Conservation (phyloP, 1,140 invertebrate genomes). For the Latrodectus geometricus region DNA sequence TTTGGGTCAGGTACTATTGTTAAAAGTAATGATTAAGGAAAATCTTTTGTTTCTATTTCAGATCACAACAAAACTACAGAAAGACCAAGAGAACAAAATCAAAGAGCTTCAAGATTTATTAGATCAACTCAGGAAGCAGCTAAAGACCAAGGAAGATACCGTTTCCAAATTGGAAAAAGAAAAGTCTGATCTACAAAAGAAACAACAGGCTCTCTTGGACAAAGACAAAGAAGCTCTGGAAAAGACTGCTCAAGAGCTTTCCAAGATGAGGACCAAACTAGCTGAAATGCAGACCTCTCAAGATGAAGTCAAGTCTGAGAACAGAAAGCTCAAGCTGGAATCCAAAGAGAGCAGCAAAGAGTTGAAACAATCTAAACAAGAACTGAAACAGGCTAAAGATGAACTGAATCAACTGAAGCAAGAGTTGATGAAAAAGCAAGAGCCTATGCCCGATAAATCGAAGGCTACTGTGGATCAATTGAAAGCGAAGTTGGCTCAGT, state of each 20-base stretch:
- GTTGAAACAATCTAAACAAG: slow-evolving; percentile 1
- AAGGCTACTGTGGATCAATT: slow-evolving; percentile 69
- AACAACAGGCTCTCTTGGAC: slow-evolving; percentile 65
- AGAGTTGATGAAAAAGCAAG: slow-evolving; percentile 99
- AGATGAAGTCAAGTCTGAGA: slow-evolving; percentile 85
- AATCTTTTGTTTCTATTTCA: slow-evolving; percentile 67
- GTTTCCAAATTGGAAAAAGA: slow-evolving; percentile 79
- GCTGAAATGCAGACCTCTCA: slow-evolving; percentile 82
- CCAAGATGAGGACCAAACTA: slow-evolving; percentile 84
- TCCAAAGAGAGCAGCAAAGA: not conserved
- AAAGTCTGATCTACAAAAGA: slow-evolving; percentile 82
- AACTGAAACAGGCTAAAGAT: slow-evolving; percentile 6
- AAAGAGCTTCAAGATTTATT: slow-evolving; percentile 64
- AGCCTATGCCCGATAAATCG: slow-evolving; percentile 67
- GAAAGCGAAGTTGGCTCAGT: slow-evolving; percentile 78
- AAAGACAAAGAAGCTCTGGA: slow-evolving; percentile 64
- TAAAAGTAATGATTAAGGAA: too few species aligned
- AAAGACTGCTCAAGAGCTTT: slow-evolving; percentile 65
- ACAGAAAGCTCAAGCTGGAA: slow-evolving; percentile 76
- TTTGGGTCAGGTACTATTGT: too few species aligned
- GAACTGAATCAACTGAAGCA: slow-evolving; percentile 67
- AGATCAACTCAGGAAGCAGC: slow-evolving; percentile 59
- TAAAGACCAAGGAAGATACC: slow-evolving; percentile 64
- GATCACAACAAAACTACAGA: slow-evolving; percentile 74
- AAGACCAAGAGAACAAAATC: slow-evolving; percentile 62